Conservation (phyloP, 2,888 invertebrate genomes). For the Boloria euphrosyne region DNA sequence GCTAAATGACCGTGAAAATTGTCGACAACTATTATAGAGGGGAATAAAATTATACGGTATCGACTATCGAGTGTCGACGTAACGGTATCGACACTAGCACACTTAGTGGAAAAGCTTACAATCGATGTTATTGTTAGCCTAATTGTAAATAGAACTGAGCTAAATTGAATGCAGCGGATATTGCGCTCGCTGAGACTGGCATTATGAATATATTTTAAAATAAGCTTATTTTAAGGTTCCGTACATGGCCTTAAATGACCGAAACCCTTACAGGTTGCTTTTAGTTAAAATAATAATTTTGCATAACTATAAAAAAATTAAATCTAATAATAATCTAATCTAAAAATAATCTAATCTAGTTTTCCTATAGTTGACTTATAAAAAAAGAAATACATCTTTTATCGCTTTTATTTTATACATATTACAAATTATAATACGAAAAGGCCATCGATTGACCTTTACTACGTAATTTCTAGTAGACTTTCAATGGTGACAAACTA, state of each 20-base stretch:
- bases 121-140: conserved; percentile 42
- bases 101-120: conserved; percentile 38
- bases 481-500: neutral
- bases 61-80: neutral
- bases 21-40: neutral
- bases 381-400: too few relatives aligned
- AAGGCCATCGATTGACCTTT: neutral
- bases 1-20: conserved; percentile 13
- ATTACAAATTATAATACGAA: neutral
- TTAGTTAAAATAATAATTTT: too few relatives aligned
- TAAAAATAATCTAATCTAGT: too few relatives aligned
- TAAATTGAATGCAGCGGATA: conserved; percentile 34
- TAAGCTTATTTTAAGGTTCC: too few relatives aligned
- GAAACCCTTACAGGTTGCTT: too few relatives aligned
- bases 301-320: too few relatives aligned
- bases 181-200: conserved; percentile 24
- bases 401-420: too few relatives aligned
- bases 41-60: conserved; percentile 4
- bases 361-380: too few relatives aligned
- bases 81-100: conserved; percentile 28
- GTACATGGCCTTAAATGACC: too few relatives aligned
- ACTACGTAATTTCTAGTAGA: neutral
- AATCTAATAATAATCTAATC: too few relatives aligned
- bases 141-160: conserved; percentile 42
- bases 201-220: neutral